Conservation (phyloP, 2,797 vertebrate species). For the Ctenochaetus hawaiiensis region DNA sequence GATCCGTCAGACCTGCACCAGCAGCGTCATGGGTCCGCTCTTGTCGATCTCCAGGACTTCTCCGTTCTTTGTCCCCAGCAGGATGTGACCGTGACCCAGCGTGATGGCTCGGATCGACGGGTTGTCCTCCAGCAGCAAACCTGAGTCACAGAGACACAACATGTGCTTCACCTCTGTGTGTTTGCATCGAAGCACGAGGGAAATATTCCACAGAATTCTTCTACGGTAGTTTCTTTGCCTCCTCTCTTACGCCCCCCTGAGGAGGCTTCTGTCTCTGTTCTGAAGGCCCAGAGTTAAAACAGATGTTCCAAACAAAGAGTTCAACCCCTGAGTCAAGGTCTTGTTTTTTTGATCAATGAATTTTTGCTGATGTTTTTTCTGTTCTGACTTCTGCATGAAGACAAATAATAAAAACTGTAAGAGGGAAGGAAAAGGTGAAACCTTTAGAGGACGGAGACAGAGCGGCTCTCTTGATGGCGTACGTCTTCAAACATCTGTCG, state of each 20-base stretch:
- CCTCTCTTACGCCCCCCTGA: too few species aligned
- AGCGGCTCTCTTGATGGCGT: conserved; percentile 94
- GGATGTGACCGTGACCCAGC: conserved; percentile 95
- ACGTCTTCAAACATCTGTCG: conserved; percentile 96
- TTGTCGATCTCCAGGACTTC: conserved; percentile 98
- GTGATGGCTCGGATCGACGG: conserved; percentile 96
- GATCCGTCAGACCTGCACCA: conserved; percentile 73
- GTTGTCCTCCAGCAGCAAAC: conserved; percentile 95
- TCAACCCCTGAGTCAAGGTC: too few species aligned
- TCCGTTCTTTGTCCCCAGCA: conserved; percentile 97
- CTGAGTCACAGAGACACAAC: conserved; percentile 66
- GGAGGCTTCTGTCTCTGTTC: too few species aligned
- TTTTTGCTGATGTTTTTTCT: too few species aligned
- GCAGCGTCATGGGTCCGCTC: conserved; percentile 94
- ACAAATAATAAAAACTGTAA: too few species aligned
- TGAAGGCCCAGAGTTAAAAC: too few species aligned
- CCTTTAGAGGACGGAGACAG: conserved; percentile 95
- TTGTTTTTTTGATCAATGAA: too few species aligned
- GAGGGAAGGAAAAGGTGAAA: conserved; percentile 45
- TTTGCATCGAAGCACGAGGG: not conserved
- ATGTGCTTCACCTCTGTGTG: too few species aligned
- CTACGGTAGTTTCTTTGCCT: too few species aligned
- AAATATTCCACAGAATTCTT: too few species aligned
- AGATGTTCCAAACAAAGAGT: too few species aligned
- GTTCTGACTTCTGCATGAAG: too few species aligned